Evolutionary conservation across 1,140 invertebrate species (phyloP).

Genomic region (Drosophila miranda): DNA sequence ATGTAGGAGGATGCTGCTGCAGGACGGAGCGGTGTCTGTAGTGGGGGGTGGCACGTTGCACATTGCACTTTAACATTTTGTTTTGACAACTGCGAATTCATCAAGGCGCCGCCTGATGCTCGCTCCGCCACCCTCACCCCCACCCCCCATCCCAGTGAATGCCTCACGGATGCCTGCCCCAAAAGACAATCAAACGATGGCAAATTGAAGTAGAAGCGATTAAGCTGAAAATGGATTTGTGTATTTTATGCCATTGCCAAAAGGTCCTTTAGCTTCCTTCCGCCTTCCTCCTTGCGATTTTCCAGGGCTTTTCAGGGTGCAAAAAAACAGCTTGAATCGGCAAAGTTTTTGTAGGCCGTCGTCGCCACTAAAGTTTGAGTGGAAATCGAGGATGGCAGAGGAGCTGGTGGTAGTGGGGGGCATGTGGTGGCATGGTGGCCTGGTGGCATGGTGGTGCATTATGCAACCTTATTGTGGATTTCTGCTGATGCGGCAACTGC

Average conservation of each 20-base stretch:
- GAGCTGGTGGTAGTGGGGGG: neutral
- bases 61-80: constrained; percentile 58
- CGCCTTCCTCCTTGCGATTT: constrained; percentile 4
- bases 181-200: constrained; percentile 65
- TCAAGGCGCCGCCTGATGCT: constrained; percentile 25
- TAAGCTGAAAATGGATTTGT: constrained; percentile 66
- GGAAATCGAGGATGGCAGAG: constrained; percentile 6
- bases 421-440: neutral
- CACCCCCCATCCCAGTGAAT: neutral
- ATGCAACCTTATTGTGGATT: constrained; percentile 62
- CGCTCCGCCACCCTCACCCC: neutral
- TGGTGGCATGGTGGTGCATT: constrained; percentile 44
- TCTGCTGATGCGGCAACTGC: constrained; percentile 53
- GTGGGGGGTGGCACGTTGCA: constrained; percentile 20
- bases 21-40: no score
- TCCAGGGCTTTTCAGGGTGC: neutral
- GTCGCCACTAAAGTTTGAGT: constrained; percentile 57
- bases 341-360: constrained; percentile 61
- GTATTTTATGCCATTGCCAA: constrained; percentile 64
- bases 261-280: constrained; percentile 40
- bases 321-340: constrained; percentile 56
- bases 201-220: constrained; percentile 66
- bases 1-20: no score
- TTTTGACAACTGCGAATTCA: constrained; percentile 64
- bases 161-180: neutral